Conservation (phyloP, 2,113 vertebrate species). For the Talpa occidentalis region DNA sequence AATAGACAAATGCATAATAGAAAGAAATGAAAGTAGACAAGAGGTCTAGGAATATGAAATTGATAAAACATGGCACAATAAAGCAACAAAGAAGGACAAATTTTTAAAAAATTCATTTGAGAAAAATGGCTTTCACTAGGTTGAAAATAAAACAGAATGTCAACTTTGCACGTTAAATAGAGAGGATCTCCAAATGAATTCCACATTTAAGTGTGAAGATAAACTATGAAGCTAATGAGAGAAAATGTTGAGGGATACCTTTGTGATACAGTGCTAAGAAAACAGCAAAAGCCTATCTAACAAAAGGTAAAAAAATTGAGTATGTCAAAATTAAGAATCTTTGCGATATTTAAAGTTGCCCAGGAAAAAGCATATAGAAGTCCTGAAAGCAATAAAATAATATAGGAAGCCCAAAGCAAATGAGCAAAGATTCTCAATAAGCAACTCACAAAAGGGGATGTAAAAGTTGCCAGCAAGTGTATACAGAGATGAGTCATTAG, state of each 20-base stretch:
- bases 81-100: not conserved
- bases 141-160: not conserved
- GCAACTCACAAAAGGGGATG: not conserved
- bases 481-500: not conserved
- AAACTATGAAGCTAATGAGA: not conserved
- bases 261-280: not conserved
- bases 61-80: not conserved
- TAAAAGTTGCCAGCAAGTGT: not conserved
- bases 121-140: not conserved
- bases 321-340: constrained; percentile 23
- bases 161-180: not conserved
- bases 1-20: not conserved
- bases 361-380: not conserved
- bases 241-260: not conserved
- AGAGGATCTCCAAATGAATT: not conserved
- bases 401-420: not conserved
- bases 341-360: not conserved
- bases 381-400: not conserved
- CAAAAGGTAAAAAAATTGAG: not conserved
- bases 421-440: not conserved
- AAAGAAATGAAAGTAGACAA: not conserved
- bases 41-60: not conserved
- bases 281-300: not conserved
- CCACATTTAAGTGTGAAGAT: not conserved
- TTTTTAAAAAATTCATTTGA: not conserved